phyloP scores from a whole-genome alignment of 2,113 vertebrate genomes.

The Podiceps cristatus region DNA sequence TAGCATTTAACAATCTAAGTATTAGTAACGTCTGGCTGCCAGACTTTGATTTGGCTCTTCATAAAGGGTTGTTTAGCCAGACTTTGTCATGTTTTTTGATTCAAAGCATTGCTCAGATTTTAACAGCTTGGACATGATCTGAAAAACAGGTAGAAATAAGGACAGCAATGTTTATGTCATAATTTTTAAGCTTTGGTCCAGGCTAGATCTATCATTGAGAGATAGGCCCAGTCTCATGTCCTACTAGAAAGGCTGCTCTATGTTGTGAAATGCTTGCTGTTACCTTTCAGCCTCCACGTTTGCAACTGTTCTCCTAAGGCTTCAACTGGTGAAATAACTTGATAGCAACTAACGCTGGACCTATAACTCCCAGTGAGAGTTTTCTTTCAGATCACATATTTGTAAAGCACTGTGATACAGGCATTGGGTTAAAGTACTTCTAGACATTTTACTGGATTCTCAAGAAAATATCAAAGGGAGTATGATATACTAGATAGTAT shows the following conservation, averaged over 20 bases:
- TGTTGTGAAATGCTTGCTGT: neutral
- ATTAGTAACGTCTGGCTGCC: neutral
- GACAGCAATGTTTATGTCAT: neutral
- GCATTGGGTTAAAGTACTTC: neutral
- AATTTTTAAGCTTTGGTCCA: neutral
- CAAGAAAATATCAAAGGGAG: neutral
- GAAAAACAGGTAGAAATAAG: neutral
- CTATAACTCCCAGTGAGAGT: neutral
- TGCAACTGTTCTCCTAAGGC: accelerated
- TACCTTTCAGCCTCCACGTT: neutral
- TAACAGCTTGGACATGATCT: neutral
- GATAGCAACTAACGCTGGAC: neutral
- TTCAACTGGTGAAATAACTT: neutral
- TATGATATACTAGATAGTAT: neutral
- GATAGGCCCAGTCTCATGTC: too few species aligned
- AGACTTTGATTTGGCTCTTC: neutral
- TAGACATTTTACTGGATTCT: neutral
- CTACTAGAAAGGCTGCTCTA: neutral
- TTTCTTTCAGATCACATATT: neutral
- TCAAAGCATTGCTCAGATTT: neutral
- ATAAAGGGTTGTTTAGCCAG: neutral
- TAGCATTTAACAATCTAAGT: neutral
- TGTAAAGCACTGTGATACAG: neutral
- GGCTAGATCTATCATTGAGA: neutral
- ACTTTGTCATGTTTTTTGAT: neutral